These are phyloP conservation scores for Phenacoccus solenopsis DNA, from an alignment of 1,140 invertebrate genomes.

Conservation along the genomic window DNA sequence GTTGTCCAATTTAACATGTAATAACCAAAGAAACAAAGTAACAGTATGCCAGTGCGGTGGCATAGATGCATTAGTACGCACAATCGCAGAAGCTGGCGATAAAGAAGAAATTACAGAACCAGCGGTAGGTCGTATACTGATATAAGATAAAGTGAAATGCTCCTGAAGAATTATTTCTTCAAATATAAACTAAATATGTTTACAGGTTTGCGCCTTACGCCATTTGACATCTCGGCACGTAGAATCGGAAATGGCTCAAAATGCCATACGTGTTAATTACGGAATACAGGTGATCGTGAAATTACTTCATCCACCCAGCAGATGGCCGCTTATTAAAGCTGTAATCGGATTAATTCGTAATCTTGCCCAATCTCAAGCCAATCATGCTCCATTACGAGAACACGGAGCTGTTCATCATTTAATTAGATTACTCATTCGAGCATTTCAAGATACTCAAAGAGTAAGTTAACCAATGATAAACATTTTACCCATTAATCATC, in stretches of 20 bases:
- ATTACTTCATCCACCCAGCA: constrained; percentile 80
- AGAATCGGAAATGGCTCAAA: constrained; percentile 93
- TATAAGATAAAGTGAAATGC: background rate
- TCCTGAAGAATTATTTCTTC: background rate
- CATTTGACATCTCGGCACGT: constrained; percentile 91
- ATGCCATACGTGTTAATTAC: constrained; percentile 85
- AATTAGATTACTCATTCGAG: constrained; percentile 79
- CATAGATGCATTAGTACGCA: constrained; percentile 87
- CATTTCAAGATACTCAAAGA: constrained; percentile 74
- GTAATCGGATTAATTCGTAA: constrained; percentile 95
- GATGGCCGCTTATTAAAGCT: constrained; percentile 88
- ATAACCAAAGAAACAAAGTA: constrained; percentile 96
- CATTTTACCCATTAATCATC: background rate
- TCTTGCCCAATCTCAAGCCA: constrained; percentile 86
- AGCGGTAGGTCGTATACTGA: constrained; percentile 41
- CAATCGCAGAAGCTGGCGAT: constrained; percentile 87
- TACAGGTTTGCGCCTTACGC: constrained; percentile 76
- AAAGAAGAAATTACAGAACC: constrained; percentile 97
- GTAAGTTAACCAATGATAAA: too few species aligned
- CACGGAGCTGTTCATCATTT: constrained; percentile 88
- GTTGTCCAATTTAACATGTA: constrained; percentile 95
- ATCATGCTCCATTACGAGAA: constrained; percentile 88
- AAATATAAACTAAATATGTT: background rate
- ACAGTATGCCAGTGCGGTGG: constrained; percentile 89
- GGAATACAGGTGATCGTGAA: constrained; percentile 90